These are phyloP conservation scores for Rhodinocichla rosea DNA, from an alignment of 2,113 vertebrate genomes.

Conservation along the genomic window DNA sequence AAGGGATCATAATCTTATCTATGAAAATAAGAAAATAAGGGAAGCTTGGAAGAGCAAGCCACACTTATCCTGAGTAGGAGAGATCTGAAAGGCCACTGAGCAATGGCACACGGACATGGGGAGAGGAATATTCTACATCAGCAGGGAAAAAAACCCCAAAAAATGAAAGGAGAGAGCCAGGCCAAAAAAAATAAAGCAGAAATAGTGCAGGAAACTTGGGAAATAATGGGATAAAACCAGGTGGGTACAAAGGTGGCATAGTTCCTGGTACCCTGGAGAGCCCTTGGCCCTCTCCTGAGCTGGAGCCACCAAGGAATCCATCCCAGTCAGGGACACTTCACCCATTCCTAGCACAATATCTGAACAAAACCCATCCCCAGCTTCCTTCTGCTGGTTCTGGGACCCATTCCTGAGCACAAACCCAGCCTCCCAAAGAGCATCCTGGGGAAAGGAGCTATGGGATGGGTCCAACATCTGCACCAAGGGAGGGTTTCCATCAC, in stretches of 20 bases:
- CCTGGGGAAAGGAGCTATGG: fast-evolving
- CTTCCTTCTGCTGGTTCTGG: neutral
- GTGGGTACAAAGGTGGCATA: neutral
- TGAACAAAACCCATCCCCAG: neutral
- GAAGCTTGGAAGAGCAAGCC: neutral
- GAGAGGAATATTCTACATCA: neutral
- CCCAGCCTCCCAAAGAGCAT: neutral
- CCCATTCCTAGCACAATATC: fast-evolving
- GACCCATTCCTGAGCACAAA: fast-evolving
- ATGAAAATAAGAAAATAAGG: too few species aligned
- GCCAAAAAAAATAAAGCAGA: fast-evolving
- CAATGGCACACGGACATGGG: fast-evolving
- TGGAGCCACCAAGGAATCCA: too few species aligned
- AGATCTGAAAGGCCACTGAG: neutral
- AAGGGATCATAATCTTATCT: neutral
- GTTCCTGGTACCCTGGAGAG: neutral
- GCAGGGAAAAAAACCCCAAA: fast-evolving
- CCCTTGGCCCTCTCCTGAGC: neutral
- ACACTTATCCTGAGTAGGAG: neutral
- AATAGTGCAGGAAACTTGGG: neutral
- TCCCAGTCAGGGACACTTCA: fast-evolving
- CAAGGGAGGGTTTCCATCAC: neutral
- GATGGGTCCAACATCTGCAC: fast-evolving
- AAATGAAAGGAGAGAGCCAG: neutral
- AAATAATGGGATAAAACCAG: neutral